Base-by-base conservation (phyloP, 2,113 vertebrate genomes). In the Electrona antarctica region DNA sequence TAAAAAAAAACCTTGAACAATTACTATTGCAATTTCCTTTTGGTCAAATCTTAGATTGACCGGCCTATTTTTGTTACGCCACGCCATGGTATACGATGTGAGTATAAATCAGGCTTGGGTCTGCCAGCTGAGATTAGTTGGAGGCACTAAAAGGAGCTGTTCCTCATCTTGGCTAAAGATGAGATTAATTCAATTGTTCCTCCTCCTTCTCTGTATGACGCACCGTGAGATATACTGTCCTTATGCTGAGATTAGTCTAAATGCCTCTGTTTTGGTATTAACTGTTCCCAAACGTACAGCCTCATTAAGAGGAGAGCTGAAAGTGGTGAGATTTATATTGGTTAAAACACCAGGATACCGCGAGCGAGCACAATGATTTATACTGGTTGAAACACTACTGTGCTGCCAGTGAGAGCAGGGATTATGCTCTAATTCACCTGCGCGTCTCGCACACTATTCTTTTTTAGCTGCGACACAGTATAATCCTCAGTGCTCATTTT, bases 41-140 rank as follows among this genome's bases (percentile, higher is more conserved):
- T 21, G 21, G 21, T 21, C 21, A 21, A 21, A 21, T 21, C 21
- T 21, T 21, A 21, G 21, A 21, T 21, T 21, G 21, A 21, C 21
- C 2, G 21, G 21, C 21, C 21, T 21, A 21, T 21, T 21, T 21
- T 21, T 21, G 21, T 21, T 21, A 21, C 21, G 21, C 21, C 21
- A 21, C 21, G 21, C 21, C 21, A 21, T 21, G 1, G 21, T 21
- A 21, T 21, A 21, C 21, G 21, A 21, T 2, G 21, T 1, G n/a
- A 56, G 7, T 15, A 69, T 75, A 71, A 78, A 41, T 55, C 64
- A 81, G 71, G 63, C 73, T 69, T 33, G 52, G 57, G 74, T 75
- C 73, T 62, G 61, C 62, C 77, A 80, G 73, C 52, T 3, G 8
- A 58, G 48, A 61, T 28, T 60, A 9, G 5, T 59, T 73, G 15